These are phyloP conservation scores for Grammomys dolichurus DNA, from an alignment of 2,113 vertebrate species.

Conservation along the genomic window DNA sequence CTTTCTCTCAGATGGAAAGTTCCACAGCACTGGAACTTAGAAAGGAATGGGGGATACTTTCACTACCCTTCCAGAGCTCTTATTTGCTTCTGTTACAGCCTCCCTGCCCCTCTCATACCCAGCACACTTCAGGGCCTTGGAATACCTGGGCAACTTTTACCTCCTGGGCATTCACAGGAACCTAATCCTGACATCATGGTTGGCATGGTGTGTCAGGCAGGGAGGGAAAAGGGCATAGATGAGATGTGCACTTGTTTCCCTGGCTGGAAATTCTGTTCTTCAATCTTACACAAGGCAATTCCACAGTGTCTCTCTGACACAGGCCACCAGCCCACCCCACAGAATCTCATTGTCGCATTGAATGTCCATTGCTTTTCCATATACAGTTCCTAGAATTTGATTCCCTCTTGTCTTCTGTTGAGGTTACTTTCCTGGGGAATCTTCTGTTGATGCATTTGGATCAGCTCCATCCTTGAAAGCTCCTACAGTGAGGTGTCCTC, in stretches of 20 bases:
- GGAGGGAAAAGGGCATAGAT: neutral
- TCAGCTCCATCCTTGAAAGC: neutral
- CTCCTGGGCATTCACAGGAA: neutral
- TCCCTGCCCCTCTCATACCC: rapidly evolving
- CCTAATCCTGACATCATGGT: neutral
- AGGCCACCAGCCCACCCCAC: no score
- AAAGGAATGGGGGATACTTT: rapidly evolving
- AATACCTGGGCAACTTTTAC: rapidly evolving
- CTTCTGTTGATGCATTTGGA: rapidly evolving
- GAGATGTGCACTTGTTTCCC: no score
- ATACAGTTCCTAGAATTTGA: neutral
- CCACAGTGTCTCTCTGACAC: neutral
- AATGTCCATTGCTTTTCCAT: rapidly evolving
- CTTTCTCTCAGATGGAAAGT: neutral
- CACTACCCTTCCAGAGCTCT: rapidly evolving
- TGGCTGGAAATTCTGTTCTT: neutral
- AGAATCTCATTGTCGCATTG: rapidly evolving
- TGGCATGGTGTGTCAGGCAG: neutral
- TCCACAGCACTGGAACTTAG: neutral
- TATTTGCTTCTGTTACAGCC: rapidly evolving
- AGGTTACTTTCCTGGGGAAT: neutral
- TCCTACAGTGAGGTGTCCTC: neutral
- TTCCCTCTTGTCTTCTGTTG: neutral
- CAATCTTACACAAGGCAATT: neutral
- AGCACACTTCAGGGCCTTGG: rapidly evolving